A percentile compares a stretch with the other conserved stretches of the same genome.
These are phyloP conservation scores for Thymelicus lineola DNA, from an alignment of 2,888 invertebrate genomes.

Conservation along the genomic window DNA sequence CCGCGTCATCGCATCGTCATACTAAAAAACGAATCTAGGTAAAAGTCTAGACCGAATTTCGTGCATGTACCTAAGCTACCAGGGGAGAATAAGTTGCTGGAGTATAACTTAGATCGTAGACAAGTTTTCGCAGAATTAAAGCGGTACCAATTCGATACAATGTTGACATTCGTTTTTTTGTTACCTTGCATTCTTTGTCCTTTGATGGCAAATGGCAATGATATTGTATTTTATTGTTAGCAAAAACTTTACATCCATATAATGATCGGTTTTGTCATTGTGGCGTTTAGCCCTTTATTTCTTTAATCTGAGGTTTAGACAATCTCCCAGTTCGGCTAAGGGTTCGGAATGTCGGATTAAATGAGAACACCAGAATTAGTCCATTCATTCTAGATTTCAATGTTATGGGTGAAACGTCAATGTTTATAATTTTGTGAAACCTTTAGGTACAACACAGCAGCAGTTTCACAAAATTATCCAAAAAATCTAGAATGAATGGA, in stretches of 20 bases:
- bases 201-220: slow-evolving; percentile 20
- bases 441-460: no score
- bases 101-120: slow-evolving; percentile 21
- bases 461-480: no score
- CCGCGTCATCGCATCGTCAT: background rate
- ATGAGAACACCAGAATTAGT: no score
- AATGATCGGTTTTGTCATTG: background rate
- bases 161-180: slow-evolving; percentile 28
- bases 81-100: slow-evolving; percentile 25
- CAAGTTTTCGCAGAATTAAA: slow-evolving; percentile 23
- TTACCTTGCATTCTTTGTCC: slow-evolving; percentile 23
- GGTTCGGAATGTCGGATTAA: no score
- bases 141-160: slow-evolving; percentile 13
- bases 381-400: no score
- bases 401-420: no score
- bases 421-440: no score
- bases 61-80: slow-evolving; percentile 33
- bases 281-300: no score
- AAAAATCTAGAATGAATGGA: no score
- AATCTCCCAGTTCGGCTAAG: no score
- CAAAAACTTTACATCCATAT: slow-evolving; percentile 9
- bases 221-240: slow-evolving; percentile 4
- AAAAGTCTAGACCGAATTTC: slow-evolving; percentile 34
- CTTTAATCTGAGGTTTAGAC: no score
- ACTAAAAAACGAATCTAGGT: slow-evolving; percentile 14